phyloP scores from a whole-genome alignment of 1,140 invertebrate species.

The Lepidurus packardi region DNA sequence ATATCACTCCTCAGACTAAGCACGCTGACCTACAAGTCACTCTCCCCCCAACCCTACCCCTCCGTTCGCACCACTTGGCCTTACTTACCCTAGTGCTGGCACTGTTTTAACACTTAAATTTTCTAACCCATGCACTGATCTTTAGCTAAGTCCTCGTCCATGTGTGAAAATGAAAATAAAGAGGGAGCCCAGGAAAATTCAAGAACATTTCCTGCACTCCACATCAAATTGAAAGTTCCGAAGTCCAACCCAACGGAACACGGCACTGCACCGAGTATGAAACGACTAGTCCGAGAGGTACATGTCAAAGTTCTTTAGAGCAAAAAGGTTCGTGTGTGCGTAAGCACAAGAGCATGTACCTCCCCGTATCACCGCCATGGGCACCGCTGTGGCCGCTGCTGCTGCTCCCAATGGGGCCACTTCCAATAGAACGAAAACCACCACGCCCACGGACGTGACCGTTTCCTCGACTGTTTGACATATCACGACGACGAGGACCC shows the following conservation, averaged over 20 bases:
- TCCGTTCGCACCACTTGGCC: not conserved
- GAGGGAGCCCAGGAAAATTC: slow-evolving; percentile 28
- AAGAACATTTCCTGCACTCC: slow-evolving; percentile 7
- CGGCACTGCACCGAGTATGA: not conserved
- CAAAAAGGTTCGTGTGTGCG: slow-evolving; percentile 31
- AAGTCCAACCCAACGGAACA: slow-evolving; percentile 14
- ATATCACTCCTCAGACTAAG: not conserved
- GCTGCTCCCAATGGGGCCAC: slow-evolving; percentile 31
- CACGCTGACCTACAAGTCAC: slow-evolving; percentile 3
- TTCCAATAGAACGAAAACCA: not conserved
- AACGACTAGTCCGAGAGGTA: slow-evolving; percentile 1
- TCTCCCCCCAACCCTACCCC: not conserved
- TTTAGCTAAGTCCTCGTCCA: slow-evolving; percentile 10
- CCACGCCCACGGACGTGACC: not conserved
- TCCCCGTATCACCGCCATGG: slow-evolving; percentile 29
- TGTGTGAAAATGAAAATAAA: slow-evolving; percentile 5
- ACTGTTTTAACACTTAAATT: slow-evolving; percentile 17
- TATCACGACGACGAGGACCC: slow-evolving; percentile 1
- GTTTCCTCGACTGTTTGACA: not conserved
- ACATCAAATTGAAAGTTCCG: slow-evolving; percentile 9
- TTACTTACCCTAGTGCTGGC: slow-evolving; percentile 1
- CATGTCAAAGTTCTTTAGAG: slow-evolving; percentile 32
- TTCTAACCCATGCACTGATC: slow-evolving; percentile 13
- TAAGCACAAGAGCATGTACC: not conserved
- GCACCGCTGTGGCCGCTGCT: slow-evolving; percentile 37